These are phyloP conservation scores for Anthonomus grandis DNA, from an alignment of 1,140 invertebrate species.

Conservation along the genomic window DNA sequence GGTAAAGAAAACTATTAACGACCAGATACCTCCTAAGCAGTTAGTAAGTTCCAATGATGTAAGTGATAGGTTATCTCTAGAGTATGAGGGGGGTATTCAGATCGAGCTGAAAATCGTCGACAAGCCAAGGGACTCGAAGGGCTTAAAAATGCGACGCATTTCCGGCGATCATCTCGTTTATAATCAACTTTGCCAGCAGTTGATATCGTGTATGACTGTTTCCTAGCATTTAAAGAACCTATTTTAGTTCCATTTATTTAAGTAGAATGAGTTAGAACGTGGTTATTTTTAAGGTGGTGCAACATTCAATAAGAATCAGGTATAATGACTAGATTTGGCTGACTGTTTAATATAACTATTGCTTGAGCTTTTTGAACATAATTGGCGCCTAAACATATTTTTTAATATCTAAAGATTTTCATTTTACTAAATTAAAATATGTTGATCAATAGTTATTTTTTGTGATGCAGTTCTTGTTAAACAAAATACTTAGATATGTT, in stretches of 20 bases:
- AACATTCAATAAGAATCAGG: too few relatives aligned
- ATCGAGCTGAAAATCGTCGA: conserved; percentile 82
- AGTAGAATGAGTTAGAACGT: neutral
- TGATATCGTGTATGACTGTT: conserved; percentile 83
- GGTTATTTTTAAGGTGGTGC: neutral
- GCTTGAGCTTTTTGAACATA: too few relatives aligned
- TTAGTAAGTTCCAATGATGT: conserved; percentile 55
- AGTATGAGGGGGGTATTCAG: conserved; percentile 82
- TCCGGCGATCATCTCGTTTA: conserved; percentile 90
- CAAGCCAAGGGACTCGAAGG: conserved; percentile 68
- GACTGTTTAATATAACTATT: neutral
- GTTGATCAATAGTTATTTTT: too few relatives aligned
- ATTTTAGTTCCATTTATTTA: conserved; percentile 7
- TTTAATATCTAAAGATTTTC: too few relatives aligned
- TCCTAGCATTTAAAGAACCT: conserved; percentile 51
- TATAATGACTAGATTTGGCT: too few relatives aligned
- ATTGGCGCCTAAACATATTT: too few relatives aligned
- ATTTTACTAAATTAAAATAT: too few relatives aligned
- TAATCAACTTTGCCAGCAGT: conserved; percentile 83
- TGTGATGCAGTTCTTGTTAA: too few relatives aligned
- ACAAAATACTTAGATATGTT: too few relatives aligned
- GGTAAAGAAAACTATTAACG: conserved; percentile 76
- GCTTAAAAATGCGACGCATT: conserved; percentile 85
- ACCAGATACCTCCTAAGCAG: conserved; percentile 71
- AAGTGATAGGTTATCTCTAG: conserved; percentile 54